Evolutionary conservation across 2,113 vertebrate species (phyloP), one percentile per base, ranked within the genome.

Genomic region (Phalacrocorax aristotelis): DNA sequence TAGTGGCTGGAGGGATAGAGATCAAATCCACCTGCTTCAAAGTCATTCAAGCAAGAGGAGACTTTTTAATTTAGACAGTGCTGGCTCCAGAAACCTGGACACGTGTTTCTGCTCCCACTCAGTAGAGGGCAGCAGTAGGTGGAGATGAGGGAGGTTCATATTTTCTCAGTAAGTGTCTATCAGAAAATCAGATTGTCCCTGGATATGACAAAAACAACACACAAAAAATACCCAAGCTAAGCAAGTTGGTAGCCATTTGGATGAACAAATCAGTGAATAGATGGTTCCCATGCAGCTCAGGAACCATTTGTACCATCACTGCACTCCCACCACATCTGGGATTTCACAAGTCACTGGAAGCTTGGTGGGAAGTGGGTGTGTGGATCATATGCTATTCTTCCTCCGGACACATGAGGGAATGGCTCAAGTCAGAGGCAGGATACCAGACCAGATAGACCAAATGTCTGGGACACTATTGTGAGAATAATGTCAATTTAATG

Each of bases 391-490:
- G 88, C 90, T 93, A n/a, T 94, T 95, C 97, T 97, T 96, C 96
- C 96, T 96, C 91, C 9, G 83, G 95, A 97, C 90, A 85, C 96
- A 95, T 75, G 92, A 96, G 93, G 90, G 87, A 95, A 72, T 96
- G 92, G 95, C 42, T 2, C 90, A 87, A 95, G 66, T 76, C 87
- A 86, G 75, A 96, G 87, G 91, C 96, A 96, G 93, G 95, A 97
- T 95, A 97, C 79, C 72, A 90, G 68, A 97, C 75, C 15, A 90
- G 93, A 96, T 90, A 97, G 91, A 95, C 84, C 95, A 96, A 97
- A 90, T 78, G 84, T 97, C 94, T 97, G 95, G 91, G 89, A 93
- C 82, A 40, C 93, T 96, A 96, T 97, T 97, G 94, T 97, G 95
- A 96, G 93, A 95, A 93, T 93, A 96, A 96, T 86, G 91, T 96